A percentile compares a stretch with the other conserved stretches of the same genome.
phyloP scores from a whole-genome alignment of 2,797 vertebrate genomes.

The Bovichtus diacanthus region DNA sequence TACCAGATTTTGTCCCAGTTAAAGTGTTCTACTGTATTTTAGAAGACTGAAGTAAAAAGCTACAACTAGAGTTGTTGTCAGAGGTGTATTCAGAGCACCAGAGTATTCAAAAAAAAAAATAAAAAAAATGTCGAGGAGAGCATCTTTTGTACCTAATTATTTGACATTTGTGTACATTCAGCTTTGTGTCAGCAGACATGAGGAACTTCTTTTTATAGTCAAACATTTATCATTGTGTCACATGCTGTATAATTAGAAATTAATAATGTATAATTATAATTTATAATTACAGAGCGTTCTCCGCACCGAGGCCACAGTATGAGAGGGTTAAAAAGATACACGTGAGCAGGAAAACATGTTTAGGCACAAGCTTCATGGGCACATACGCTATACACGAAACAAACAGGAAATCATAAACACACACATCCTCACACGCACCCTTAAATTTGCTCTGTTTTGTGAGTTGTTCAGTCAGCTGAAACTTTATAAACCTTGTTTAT shows the following conservation, averaged over 20 bases:
- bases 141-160: constrained; percentile 40
- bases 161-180: constrained; percentile 52
- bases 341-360: neutral
- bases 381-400: neutral
- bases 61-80: constrained; percentile 14
- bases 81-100: constrained; percentile 38
- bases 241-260: constrained; percentile 58
- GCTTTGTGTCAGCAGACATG: constrained; percentile 43
- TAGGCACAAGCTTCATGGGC: neutral
- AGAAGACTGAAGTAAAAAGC: constrained; percentile 40
- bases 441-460: too few species aligned
- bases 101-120: constrained; percentile 23
- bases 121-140: constrained; percentile 19
- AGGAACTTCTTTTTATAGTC: constrained; percentile 52
- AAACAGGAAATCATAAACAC: neutral
- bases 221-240: constrained; percentile 61
- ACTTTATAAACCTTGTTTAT: too few species aligned
- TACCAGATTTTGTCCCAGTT: constrained; percentile 77
- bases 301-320: neutral
- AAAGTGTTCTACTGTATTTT: constrained; percentile 66
- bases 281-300: constrained; percentile 30
- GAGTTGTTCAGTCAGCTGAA: too few species aligned
- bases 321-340: constrained; percentile 37
- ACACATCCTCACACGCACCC: neutral
- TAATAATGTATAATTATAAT: constrained; percentile 62